Evolutionary conservation across 2,797 vertebrate genomes (phyloP), one percentile per base, ranked within the genome.

Genomic region (Epinephelus awoara): DNA sequence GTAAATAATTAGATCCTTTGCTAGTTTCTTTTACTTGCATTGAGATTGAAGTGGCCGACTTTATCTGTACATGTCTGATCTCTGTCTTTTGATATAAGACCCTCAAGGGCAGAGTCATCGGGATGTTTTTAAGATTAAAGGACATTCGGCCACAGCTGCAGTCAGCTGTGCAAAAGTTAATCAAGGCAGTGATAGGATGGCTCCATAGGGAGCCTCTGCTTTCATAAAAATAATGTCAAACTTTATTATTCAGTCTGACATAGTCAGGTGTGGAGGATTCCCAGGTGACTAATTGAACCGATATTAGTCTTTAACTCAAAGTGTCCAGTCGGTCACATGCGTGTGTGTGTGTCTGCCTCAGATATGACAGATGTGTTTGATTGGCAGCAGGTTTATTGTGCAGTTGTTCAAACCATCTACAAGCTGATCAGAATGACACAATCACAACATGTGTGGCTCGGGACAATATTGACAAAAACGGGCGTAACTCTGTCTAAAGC

Each of bases 151-250:
- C 85, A 77, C 84, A 85, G 75, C 80, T 69, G 84, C 84, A 84
- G 83, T 75, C 85, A 79, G 69, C 79, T 75, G 84, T 82, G 83
- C 72, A 85, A 85, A 89, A 87, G 64, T 49, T 83, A 85, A 89
- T 90, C 79, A 87, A 88, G 84, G 67, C 84, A 46, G 73, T 66
- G 65, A 85, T 71, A 52, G 47, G 67, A 85, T 11, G 51, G 73
- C 65, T 85, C 88, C 79, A 68, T 3, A 0, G 83, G 72, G 89
- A 87, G 72, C 67, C 11, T 81, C 58, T 52, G 67, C 85, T 79
- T 89, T 89, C 83, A 89, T 91, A 88, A 91, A 86, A 90, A 76
- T 88, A 77, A 86, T 68, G 85, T 87, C 86, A 85, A 79, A 77
- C 85, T 88, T 91, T 87, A 91, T 89, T 85, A 90, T 90, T 87